phyloP scores from a whole-genome alignment of 2,888 invertebrate genomes.

The Tryphoninae sp. region DNA sequence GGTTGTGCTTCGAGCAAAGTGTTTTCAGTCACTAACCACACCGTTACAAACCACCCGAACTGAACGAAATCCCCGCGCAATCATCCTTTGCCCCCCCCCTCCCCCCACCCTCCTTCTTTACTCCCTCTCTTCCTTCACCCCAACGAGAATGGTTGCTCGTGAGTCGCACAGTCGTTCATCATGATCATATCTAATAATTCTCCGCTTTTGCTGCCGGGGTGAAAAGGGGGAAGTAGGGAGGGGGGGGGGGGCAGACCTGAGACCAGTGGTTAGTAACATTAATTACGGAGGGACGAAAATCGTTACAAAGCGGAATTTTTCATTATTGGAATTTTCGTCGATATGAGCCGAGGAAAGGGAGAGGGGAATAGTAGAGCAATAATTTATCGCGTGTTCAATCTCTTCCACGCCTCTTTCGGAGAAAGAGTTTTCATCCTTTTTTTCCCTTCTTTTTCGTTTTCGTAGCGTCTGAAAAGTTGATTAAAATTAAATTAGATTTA shows the following conservation, averaged over 20 bases:
- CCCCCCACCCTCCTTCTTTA: conserved; percentile 65
- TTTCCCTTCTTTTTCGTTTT: not conserved
- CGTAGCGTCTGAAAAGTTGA: conserved; percentile 9
- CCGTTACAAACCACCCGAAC: conserved; percentile 53
- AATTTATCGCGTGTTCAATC: conserved; percentile 49
- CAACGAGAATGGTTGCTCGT: conserved; percentile 17
- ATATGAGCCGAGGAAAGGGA: not conserved
- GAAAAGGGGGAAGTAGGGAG: not conserved
- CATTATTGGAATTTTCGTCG: conserved; percentile 58
- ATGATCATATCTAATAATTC: conserved; percentile 75
- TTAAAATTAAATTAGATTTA: conserved; percentile 43
- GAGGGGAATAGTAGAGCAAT: conserved; percentile 8
- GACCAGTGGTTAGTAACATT: conserved; percentile 67
- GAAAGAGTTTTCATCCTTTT: not conserved
- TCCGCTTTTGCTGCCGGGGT: conserved; percentile 67
- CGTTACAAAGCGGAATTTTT: conserved; percentile 53
- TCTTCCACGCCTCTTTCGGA: not conserved
- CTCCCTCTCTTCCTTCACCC: not conserved
- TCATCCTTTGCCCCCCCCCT: conserved; percentile 61
- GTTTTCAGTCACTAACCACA: conserved; percentile 55
- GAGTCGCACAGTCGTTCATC: conserved; percentile 72
- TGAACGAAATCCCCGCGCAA: conserved; percentile 53
- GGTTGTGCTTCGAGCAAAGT: conserved; percentile 43
- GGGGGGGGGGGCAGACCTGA: conserved; percentile 6
- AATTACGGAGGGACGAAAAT: conserved; percentile 64